These are phyloP conservation scores for Lindbergichthys nudifrons DNA, from an alignment of 2,797 vertebrate genomes.

Conservation along the genomic window DNA sequence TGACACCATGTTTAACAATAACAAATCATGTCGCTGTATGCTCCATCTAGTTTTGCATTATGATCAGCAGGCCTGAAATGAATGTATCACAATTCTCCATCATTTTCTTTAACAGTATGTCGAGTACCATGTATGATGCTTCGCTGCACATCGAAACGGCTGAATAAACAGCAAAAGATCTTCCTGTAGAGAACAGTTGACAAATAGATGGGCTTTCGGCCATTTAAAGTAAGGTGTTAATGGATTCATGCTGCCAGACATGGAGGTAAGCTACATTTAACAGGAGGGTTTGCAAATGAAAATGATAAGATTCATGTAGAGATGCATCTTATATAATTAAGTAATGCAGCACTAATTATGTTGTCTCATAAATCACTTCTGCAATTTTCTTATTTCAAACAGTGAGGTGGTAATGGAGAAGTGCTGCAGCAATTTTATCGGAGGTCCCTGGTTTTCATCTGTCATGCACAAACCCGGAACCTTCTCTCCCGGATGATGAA, in stretches of 20 bases:
- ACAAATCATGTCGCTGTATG: not conserved
- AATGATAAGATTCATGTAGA: conserved; percentile 14
- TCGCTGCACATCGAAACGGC: conserved; percentile 1
- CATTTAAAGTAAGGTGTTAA: not conserved
- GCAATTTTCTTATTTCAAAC: conserved; percentile 41
- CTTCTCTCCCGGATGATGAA: conserved; percentile 65
- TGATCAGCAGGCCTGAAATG: not conserved
- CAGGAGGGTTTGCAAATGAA: not conserved
- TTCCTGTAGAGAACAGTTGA: conserved; percentile 4
- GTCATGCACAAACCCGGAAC: conserved; percentile 60
- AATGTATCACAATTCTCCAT: conserved; percentile 6
- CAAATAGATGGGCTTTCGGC: conserved; percentile 7
- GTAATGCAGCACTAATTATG: conserved; percentile 38
- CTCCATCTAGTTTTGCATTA: conserved; percentile 5
- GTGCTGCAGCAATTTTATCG: conserved; percentile 53
- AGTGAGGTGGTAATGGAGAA: conserved; percentile 48
- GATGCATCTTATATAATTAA: conserved; percentile 32
- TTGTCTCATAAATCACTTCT: conserved; percentile 36
- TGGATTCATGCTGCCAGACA: not conserved
- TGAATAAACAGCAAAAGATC: conserved; percentile 25
- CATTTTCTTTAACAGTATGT: not conserved
- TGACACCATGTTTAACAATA: not conserved
- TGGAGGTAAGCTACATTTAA: not conserved
- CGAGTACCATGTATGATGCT: not conserved
- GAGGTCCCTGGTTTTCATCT: conserved; percentile 59